Evolutionary conservation across 2,888 invertebrate species (phyloP), one percentile per base, ranked within the genome.

Genomic region (Microplitis deprimator): DNA sequence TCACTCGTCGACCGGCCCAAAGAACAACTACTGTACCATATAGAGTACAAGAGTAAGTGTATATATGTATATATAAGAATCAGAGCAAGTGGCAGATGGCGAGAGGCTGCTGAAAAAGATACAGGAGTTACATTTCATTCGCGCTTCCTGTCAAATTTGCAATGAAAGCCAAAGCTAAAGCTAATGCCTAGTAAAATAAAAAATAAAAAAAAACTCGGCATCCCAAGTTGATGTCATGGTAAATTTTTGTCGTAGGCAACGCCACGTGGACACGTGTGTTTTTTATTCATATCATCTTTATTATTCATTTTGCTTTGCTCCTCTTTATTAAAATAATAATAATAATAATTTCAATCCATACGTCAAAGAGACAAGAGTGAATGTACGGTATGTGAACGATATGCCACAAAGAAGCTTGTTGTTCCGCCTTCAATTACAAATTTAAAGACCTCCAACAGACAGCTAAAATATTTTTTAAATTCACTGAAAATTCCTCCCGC

Each of bases 381-480:
- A 50, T 16, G 16, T 62, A 62, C 20, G 16, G 8, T 16, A 62
- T 62, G 20, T 17, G 16, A 20, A 62, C 20, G 62, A 62, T 62
- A 62, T 29, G n/a, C 60, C 68, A 75, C 69, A 75, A 75, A 75
- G 75, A 20, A 62, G 60, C 65, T 65, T 65, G 64, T 73, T 73
- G 73, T 73, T 73, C 50, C 29, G 62, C 7, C 73, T 65, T 29
- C 65, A 65, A 65, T 73, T 17, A 73, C 65, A 29, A 65, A 40
- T 61, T 17, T 64, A 16, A 40, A 40, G 72, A 64, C 64, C 64
- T 61, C 41, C 68, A 5, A 40, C 10, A 17, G 8, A 13, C 40
- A 17, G 59, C 73, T 20, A 64, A 29, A 73, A 29, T 40, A 64
- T 71, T 29, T 38, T 71, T 62, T n/a, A 41, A 50, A 38, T 67